A percentile compares a stretch with the other conserved stretches of the same genome.
Conservation (phyloP, 2,888 invertebrate species). For the Autographa gamma region DNA sequence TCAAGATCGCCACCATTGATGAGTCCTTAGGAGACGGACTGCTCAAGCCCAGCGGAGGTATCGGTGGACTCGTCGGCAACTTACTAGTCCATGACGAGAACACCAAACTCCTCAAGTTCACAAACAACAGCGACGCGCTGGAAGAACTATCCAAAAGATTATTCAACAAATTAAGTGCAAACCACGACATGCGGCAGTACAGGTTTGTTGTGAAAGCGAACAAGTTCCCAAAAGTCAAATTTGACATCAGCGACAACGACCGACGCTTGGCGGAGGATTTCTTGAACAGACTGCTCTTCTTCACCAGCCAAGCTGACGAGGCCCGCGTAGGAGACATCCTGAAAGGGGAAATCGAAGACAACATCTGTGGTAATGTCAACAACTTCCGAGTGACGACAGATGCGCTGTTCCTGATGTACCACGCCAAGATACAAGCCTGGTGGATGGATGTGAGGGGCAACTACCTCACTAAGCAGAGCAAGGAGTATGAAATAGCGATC, state of each 20-base stretch:
- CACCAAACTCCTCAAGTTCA: slow-evolving; percentile 35
- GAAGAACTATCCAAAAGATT: slow-evolving; percentile 20
- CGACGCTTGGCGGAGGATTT: slow-evolving; percentile 27
- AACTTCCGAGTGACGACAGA: slow-evolving; percentile 28
- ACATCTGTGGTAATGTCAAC: slow-evolving; percentile 7
- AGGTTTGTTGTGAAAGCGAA: slow-evolving; percentile 28
- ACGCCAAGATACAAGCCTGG: slow-evolving; percentile 39
- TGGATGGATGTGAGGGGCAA: slow-evolving; percentile 38
- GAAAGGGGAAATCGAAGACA: slow-evolving; percentile 26
- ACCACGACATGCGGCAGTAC: slow-evolving; percentile 31
- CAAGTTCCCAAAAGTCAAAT: slow-evolving; percentile 43
- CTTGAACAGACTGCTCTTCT: slow-evolving; percentile 43
- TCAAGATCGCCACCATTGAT: background rate
- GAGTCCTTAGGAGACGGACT: background rate
- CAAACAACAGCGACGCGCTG: slow-evolving; percentile 12
- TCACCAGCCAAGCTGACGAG: slow-evolving; percentile 43
- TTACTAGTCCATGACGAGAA: background rate
- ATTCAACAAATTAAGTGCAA: slow-evolving; percentile 10
- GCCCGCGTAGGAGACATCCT: slow-evolving; percentile 25
- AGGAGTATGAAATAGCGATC: slow-evolving; percentile 28
- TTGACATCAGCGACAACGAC: slow-evolving; percentile 24
- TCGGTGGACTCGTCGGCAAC: slow-evolving; percentile 3
- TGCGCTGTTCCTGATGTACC: slow-evolving; percentile 36
- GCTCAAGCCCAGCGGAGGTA: background rate
- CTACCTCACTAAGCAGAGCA: slow-evolving; percentile 26